phyloP scores from a whole-genome alignment of 2,113 vertebrate genomes.

The Pseudolaguvia tuberculata region DNA sequence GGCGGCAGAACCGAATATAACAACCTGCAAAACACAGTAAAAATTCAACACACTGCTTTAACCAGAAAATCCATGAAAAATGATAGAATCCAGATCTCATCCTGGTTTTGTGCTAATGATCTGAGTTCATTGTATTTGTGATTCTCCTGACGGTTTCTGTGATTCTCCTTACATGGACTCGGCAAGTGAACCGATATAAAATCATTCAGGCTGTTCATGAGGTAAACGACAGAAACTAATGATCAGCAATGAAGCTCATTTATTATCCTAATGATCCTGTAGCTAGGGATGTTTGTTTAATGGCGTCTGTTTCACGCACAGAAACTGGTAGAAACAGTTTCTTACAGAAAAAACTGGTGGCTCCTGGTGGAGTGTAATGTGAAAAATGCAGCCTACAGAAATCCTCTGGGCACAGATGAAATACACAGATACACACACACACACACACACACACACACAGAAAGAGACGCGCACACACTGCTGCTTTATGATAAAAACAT shows the following conservation, averaged over 20 bases:
- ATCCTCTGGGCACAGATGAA: background rate
- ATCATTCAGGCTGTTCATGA: slow-evolving; percentile 1
- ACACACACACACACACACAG: background rate
- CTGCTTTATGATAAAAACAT: slow-evolving; percentile 11
- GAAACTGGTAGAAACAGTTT: background rate
- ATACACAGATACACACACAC: background rate
- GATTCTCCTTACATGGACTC: slow-evolving; percentile 8
- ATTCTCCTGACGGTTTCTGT: background rate
- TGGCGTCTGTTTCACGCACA: slow-evolving; percentile 22
- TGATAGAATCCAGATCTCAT: background rate
- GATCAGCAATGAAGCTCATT: slow-evolving; percentile 15
- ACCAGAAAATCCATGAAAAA: background rate
- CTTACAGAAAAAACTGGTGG: background rate
- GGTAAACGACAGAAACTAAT: slow-evolving; percentile 9
- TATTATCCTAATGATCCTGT: slow-evolving; percentile 28
- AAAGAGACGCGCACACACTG: background rate
- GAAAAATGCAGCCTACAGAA: background rate
- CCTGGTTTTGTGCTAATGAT: background rate
- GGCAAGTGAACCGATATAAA: background rate
- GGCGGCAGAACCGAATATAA: slow-evolving; percentile 94
- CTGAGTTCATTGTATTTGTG: background rate
- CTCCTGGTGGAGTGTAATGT: background rate
- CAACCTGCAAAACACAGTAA: slow-evolving; percentile 64
- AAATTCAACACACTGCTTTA: background rate
- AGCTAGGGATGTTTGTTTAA: slow-evolving; percentile 18